Conservation (phyloP, 2,888 invertebrate genomes). For the Merodon equestris region DNA sequence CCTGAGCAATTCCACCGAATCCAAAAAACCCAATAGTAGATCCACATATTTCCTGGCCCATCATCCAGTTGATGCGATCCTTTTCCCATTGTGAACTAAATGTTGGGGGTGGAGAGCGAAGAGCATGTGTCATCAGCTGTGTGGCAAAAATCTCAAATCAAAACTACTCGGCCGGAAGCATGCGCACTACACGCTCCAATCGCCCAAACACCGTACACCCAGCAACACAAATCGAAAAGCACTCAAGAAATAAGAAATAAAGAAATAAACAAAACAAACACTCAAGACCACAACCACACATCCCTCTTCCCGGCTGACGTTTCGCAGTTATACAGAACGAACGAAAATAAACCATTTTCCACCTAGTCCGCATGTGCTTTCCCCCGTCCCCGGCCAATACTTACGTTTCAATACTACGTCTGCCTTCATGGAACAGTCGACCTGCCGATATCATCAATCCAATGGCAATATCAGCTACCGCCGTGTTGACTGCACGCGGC, state of each 20-base stretch:
- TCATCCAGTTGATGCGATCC: constrained; percentile 86
- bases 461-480: constrained; percentile 91
- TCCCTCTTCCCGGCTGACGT: background rate
- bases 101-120: background rate
- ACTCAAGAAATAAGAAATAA: too few relatives aligned
- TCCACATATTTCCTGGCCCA: constrained; percentile 88
- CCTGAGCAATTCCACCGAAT: constrained; percentile 90
- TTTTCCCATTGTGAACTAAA: constrained; percentile 83
- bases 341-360: constrained; percentile 21
- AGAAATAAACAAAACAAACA: background rate
- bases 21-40: constrained; percentile 93
- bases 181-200: too few relatives aligned
- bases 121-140: background rate
- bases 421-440: constrained; percentile 88
- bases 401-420: constrained; percentile 81
- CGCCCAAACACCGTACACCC: too few relatives aligned
- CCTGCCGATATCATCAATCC: constrained; percentile 87
- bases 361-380: background rate
- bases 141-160: background rate
- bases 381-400: constrained; percentile 66
- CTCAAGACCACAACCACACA: background rate
- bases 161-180: background rate
- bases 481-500: constrained; percentile 85
- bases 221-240: too few relatives aligned
- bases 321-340: background rate